These are phyloP conservation scores for Battus philenor DNA, from an alignment of 1,140 invertebrate species.

Conservation along the genomic window DNA sequence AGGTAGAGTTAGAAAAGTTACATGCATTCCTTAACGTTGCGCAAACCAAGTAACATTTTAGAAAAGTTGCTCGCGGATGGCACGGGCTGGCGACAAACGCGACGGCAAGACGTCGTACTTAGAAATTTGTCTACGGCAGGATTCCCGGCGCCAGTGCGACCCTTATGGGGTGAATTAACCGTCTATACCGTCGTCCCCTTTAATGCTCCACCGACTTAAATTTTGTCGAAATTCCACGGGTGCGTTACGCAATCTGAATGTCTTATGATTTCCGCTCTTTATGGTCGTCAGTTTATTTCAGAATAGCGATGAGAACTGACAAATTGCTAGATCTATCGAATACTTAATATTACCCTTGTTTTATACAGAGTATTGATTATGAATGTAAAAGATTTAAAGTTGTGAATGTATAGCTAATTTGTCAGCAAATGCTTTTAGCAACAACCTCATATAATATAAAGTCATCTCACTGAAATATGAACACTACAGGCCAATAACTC, in stretches of 20 bases:
- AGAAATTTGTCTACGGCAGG: conserved; percentile 70
- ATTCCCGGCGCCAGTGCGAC: conserved; percentile 64
- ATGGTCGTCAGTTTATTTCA: background rate
- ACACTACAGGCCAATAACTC: no score
- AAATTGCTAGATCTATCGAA: background rate
- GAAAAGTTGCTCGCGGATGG: background rate
- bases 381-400: no score
- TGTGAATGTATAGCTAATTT: no score
- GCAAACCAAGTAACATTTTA: conserved; percentile 6
- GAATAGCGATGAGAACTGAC: conserved; percentile 1
- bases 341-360: no score
- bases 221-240: conserved; percentile 69
- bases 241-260: conserved; percentile 62
- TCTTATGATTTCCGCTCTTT: conserved; percentile 55
- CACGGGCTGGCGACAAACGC: conserved; percentile 13
- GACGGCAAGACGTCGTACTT: conserved; percentile 47
- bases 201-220: conserved; percentile 70
- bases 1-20: background rate
- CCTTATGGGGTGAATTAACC: conserved; percentile 74
- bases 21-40: conserved; percentile 2
- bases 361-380: no score
- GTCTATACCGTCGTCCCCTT: conserved; percentile 65
- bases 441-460: no score
- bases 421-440: no score
- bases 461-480: no score